These are phyloP conservation scores for Mus musculus DNA, from an alignment of 2,113 vertebrate genomes.

Conservation along the genomic window DNA sequence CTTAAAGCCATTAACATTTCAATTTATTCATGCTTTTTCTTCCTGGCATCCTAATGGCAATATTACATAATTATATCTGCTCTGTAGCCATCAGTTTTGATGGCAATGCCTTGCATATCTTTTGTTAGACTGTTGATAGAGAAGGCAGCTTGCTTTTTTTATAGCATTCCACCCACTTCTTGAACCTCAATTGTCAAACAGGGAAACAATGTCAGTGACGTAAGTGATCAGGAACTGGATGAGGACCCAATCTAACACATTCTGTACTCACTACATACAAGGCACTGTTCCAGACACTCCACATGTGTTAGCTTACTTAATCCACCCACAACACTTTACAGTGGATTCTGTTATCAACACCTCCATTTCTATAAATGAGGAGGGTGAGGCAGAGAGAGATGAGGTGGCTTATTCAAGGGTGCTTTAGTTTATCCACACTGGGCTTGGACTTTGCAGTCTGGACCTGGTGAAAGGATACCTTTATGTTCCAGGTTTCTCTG, in stretches of 20 bases:
- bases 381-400: background rate
- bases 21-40: constrained; percentile 58
- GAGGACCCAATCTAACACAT: background rate
- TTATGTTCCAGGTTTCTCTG: background rate
- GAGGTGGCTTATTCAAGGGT: background rate
- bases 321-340: background rate
- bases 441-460: background rate
- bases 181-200: background rate
- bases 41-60: constrained; percentile 35
- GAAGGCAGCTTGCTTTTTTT: background rate
- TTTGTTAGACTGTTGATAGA: constrained; percentile 47
- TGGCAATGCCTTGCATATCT: background rate
- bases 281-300: background rate
- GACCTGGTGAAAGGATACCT: background rate
- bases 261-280: background rate
- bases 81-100: background rate
- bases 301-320: background rate
- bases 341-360: background rate
- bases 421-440: background rate
- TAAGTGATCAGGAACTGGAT: background rate
- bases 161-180: background rate
- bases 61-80: constrained; percentile 49
- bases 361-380: background rate
- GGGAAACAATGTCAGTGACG: background rate
- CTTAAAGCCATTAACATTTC: constrained; percentile 70